Evolutionary conservation across 2,797 vertebrate genomes (phyloP).

Genomic region (Labeo calbasu): DNA sequence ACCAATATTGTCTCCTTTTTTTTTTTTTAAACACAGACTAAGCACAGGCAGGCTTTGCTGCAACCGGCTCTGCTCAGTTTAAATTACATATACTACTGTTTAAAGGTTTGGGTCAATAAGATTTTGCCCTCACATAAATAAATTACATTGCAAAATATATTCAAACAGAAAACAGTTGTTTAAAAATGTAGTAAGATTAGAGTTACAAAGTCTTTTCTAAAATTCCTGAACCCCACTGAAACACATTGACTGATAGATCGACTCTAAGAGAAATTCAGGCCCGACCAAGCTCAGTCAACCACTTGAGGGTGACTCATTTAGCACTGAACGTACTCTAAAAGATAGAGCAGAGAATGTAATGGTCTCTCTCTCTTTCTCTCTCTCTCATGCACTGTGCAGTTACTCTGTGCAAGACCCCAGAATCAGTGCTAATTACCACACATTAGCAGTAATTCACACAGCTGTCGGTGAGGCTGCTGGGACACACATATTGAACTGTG

Average conservation of each 20-base stretch:
- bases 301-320: conserved; percentile 27
- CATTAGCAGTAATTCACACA: conserved; percentile 53
- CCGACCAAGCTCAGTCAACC: background rate
- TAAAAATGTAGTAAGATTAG: background rate
- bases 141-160: background rate
- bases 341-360: background rate
- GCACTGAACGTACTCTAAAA: conserved; percentile 15
- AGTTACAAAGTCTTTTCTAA: background rate
- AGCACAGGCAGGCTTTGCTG: too few relatives aligned
- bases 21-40: too few relatives aligned
- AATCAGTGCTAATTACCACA: conserved; percentile 60
- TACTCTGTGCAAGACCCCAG: conserved; percentile 53
- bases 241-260: background rate
- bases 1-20: too few relatives aligned
- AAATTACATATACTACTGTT: too few relatives aligned
- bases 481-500: conserved; percentile 36
- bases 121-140: background rate
- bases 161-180: background rate
- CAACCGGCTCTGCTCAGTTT: too few relatives aligned
- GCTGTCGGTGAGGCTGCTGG: conserved; percentile 55
- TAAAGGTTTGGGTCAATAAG: too few relatives aligned
- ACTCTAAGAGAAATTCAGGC: background rate
- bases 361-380: background rate
- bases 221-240: background rate
- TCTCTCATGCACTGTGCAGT: conserved; percentile 14